phyloP scores from a whole-genome alignment of 2,888 invertebrate species.

The Glaucopsyche alexis region DNA sequence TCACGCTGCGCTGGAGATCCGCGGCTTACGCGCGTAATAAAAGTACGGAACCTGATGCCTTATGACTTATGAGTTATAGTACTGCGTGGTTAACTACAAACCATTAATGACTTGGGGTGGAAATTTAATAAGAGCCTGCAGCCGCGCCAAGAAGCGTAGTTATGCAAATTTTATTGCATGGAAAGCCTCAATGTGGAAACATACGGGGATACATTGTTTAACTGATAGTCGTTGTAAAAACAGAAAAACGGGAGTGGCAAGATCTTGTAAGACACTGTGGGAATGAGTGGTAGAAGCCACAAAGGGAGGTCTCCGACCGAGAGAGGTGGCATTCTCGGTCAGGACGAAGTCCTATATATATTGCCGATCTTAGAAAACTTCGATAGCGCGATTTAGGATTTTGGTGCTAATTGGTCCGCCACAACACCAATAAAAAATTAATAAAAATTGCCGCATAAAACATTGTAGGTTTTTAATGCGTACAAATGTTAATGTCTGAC shows the following conservation, averaged over 20 bases:
- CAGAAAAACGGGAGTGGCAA: background rate
- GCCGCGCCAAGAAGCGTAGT: slow-evolving; percentile 72
- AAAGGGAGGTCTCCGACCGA: too few relatives aligned
- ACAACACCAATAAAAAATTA: background rate
- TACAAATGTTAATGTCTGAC: too few relatives aligned
- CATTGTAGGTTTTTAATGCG: too few relatives aligned
- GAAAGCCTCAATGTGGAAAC: slow-evolving; percentile 59
- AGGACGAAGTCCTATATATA: too few relatives aligned
- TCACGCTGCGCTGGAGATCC: slow-evolving; percentile 43
- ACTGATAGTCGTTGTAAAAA: background rate
- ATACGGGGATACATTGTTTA: slow-evolving; percentile 43
- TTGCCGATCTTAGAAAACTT: too few relatives aligned
- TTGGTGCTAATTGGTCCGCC: too few relatives aligned
- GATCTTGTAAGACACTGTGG: background rate
- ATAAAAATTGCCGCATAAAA: too few relatives aligned
- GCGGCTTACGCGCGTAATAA: slow-evolving; percentile 66
- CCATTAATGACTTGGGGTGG: slow-evolving; percentile 78
- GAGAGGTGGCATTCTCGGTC: too few relatives aligned
- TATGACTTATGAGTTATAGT: slow-evolving; percentile 77
- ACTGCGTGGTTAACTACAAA: slow-evolving; percentile 74
- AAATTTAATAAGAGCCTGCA: slow-evolving; percentile 78
- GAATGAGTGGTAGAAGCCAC: too few relatives aligned
- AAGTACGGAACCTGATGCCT: slow-evolving; percentile 62
- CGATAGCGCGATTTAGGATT: too few relatives aligned
- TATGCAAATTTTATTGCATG: slow-evolving; percentile 78